Conservation (phyloP, 1,140 invertebrate genomes). For the Psilanteris sp. region DNA sequence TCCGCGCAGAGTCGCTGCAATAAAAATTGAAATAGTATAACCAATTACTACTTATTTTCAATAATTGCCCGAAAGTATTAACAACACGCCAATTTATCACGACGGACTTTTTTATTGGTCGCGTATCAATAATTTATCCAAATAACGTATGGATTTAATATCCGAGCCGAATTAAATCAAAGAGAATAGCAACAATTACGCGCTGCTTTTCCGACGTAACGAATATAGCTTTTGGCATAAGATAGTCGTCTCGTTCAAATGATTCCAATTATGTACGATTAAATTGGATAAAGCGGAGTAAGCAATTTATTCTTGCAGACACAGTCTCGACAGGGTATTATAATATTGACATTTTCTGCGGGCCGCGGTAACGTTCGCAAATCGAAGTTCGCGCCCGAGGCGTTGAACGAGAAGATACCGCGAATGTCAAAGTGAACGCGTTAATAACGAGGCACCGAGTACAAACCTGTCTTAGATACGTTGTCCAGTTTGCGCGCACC, state of each 20-base stretch:
- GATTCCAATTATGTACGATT: slow-evolving; percentile 45
- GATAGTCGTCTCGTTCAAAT: slow-evolving; percentile 26
- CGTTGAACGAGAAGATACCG: slow-evolving; percentile 37
- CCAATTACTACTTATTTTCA: slow-evolving; percentile 47
- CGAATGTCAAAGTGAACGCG: slow-evolving; percentile 62
- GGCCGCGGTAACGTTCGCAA: slow-evolving; percentile 25
- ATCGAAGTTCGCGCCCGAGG: slow-evolving; percentile 18
- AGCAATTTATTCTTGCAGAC: slow-evolving; percentile 18
- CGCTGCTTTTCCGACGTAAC: slow-evolving; percentile 25
- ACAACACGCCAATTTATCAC: slow-evolving; percentile 40
- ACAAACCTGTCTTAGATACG: slow-evolving; percentile 59
- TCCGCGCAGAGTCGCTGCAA: slow-evolving; percentile 2
- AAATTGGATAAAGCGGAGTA: slow-evolving; percentile 40
- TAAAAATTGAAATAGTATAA: slow-evolving; percentile 33
- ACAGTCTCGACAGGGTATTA: slow-evolving; percentile 20
- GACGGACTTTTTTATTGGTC: slow-evolving; percentile 19
- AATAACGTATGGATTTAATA: slow-evolving; percentile 32
- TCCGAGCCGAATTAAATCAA: slow-evolving; percentile 25
- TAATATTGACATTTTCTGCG: slow-evolving; percentile 27
- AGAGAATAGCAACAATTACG: slow-evolving; percentile 40
- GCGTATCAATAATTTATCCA: slow-evolving; percentile 42
- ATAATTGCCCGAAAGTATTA: slow-evolving; percentile 27
- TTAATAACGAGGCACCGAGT: slow-evolving; percentile 60
- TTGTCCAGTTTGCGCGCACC: slow-evolving; percentile 14
- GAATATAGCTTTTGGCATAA: slow-evolving; percentile 33